These are phyloP conservation scores for Saccopteryx bilineata DNA, from an alignment of 2,113 vertebrate genomes.

Conservation along the genomic window DNA sequence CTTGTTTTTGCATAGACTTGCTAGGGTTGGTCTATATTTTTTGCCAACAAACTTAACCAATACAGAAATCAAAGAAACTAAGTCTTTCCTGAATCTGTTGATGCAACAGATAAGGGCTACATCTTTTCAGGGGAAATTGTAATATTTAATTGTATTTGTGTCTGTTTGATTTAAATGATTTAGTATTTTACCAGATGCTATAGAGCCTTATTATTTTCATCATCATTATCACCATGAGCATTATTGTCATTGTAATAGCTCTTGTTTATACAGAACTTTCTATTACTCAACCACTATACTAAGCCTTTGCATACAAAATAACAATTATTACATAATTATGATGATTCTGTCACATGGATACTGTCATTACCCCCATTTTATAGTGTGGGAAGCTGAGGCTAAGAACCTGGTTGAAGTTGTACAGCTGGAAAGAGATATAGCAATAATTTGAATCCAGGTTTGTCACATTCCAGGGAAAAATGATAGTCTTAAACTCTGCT, in stretches of 20 bases:
- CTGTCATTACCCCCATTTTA: background rate
- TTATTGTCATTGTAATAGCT: conserved; percentile 60
- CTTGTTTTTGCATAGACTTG: background rate
- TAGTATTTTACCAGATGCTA: conserved; percentile 56
- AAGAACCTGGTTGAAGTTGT: background rate
- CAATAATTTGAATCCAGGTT: background rate
- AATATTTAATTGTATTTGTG: conserved; percentile 45
- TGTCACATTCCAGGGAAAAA: background rate
- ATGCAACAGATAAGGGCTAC: background rate
- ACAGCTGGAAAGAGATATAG: background rate
- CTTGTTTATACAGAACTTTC: conserved; percentile 48
- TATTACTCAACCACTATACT: background rate
- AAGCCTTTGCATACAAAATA: conserved; percentile 49
- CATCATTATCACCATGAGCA: conserved; percentile 48
- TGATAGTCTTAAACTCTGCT: background rate
- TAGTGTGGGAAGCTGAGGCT: conserved; percentile 18
- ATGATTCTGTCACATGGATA: background rate
- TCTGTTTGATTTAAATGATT: conserved; percentile 58
- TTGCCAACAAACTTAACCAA: conserved; percentile 4
- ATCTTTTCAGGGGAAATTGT: conserved; percentile 44
- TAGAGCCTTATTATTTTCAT: conserved; percentile 63
- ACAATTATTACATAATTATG: conserved; percentile 44
- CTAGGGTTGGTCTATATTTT: background rate
- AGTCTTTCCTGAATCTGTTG: conserved; percentile 34
- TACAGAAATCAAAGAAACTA: conserved; percentile 5